Conservation (phyloP, 2,113 vertebrate species). For the Todiramphus chloris region DNA sequence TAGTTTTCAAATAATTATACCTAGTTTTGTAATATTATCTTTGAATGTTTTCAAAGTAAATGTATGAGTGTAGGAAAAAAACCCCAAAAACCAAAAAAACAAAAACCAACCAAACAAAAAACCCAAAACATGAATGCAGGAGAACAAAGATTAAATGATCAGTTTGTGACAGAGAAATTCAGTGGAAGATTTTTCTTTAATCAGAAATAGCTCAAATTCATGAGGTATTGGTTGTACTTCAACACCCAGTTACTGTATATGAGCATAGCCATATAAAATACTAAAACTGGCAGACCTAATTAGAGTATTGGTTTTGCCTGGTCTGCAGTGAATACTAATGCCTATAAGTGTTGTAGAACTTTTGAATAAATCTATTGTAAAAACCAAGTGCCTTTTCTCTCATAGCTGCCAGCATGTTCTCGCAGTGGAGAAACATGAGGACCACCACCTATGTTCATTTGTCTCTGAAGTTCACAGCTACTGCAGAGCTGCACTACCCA, state of each 20-base stretch:
- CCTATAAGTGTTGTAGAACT: not conserved
- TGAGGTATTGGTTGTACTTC: not conserved
- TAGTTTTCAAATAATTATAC: not conserved
- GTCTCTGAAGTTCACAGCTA: not conserved
- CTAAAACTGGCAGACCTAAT: not conserved
- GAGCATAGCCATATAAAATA: not conserved
- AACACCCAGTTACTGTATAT: not conserved
- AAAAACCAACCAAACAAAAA: no score
- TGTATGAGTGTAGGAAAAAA: not conserved
- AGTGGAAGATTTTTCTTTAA: not conserved
- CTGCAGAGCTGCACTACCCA: not conserved
- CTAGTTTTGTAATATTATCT: not conserved
- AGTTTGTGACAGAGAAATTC: not conserved
- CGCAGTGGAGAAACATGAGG: not conserved
- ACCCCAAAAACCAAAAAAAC: no score
- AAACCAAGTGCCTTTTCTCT: not conserved
- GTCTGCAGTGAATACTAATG: not conserved
- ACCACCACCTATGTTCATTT: not conserved
- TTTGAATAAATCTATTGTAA: not conserved
- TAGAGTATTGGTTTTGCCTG: not conserved
- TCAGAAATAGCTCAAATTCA: not conserved
- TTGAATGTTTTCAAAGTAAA: not conserved
- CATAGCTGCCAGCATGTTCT: not conserved
- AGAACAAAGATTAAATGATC: no score
- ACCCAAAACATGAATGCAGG: no score